phyloP scores from a whole-genome alignment of 2,888 invertebrate genomes.

The Euspilapteryx auroguttella region DNA sequence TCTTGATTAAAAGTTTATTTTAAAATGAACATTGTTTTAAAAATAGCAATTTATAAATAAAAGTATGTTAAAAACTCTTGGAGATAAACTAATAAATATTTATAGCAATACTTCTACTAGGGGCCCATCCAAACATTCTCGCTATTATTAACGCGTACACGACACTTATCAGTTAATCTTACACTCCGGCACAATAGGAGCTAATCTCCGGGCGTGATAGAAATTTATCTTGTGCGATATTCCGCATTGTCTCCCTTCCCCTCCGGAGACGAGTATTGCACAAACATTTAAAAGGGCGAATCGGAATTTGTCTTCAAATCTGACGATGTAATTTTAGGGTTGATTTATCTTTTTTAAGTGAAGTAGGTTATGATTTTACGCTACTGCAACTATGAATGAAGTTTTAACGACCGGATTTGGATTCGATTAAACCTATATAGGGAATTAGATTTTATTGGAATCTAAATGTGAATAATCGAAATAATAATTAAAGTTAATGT shows the following conservation, averaged over 20 bases:
- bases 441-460: no score
- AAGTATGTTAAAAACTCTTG: no score
- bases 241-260: constrained; percentile 32
- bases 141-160: constrained; percentile 45
- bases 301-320: constrained; percentile 14
- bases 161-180: constrained; percentile 60
- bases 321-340: constrained; percentile 9
- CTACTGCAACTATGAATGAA: no score
- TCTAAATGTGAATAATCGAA: no score
- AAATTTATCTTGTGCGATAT: constrained; percentile 47
- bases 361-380: background rate
- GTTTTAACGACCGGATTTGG: no score
- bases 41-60: no score
- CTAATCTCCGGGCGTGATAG: constrained; percentile 53
- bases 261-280: constrained; percentile 18
- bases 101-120: constrained; percentile 16
- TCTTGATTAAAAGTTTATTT: no score
- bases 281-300: constrained; percentile 17
- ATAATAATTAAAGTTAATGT: no score
- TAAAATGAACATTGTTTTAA: no score
- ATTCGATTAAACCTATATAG: no score
- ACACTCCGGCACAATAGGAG: constrained; percentile 42
- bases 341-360: constrained; percentile 3
- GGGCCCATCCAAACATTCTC: constrained; percentile 29
- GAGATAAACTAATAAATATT: constrained; percentile 26